phyloP scores from a whole-genome alignment of 1,140 invertebrate species.

The Drosophila sucinea region DNA sequence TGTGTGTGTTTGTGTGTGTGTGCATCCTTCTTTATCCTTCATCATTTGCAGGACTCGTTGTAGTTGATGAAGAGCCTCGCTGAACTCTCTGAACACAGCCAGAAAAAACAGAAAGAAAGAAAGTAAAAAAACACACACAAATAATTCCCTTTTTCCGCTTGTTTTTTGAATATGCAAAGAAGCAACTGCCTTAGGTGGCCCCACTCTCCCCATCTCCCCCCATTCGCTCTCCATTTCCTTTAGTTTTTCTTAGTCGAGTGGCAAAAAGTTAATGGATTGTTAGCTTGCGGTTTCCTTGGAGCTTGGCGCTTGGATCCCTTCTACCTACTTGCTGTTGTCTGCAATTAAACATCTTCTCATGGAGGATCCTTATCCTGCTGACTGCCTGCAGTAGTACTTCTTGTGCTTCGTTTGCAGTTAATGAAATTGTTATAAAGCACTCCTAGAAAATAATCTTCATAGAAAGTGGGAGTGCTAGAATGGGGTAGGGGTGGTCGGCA shows the following conservation, averaged over 20 bases:
- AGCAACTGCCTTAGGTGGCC: slow-evolving; percentile 57
- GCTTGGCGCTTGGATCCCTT: slow-evolving; percentile 1
- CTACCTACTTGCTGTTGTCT: slow-evolving; percentile 18
- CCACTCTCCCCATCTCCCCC: background rate
- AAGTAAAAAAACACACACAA: slow-evolving; percentile 19
- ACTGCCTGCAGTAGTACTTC: slow-evolving; percentile 13
- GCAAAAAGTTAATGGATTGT: slow-evolving; percentile 81
- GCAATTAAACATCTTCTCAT: slow-evolving; percentile 62
- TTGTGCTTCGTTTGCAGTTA: slow-evolving; percentile 67
- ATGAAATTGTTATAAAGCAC: slow-evolving; percentile 67
- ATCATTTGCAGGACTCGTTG: slow-evolving; percentile 60
- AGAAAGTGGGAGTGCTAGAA: background rate
- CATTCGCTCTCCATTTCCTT: slow-evolving; percentile 15
- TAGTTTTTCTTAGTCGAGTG: slow-evolving; percentile 67
- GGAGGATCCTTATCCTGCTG: slow-evolving; percentile 16
- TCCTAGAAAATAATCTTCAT: slow-evolving; percentile 27
- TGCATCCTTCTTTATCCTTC: slow-evolving; percentile 57
- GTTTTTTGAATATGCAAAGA: slow-evolving; percentile 50
- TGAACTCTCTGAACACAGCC: slow-evolving; percentile 21
- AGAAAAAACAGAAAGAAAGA: background rate
- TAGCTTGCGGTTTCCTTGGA: slow-evolving; percentile 73
- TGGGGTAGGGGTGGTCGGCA: background rate
- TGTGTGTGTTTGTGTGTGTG: slow-evolving; percentile 36
- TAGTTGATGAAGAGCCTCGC: slow-evolving; percentile 65
- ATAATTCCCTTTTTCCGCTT: slow-evolving; percentile 25